Percentiles rank a stretch among this genome's conserved stretches.
phyloP scores from a whole-genome alignment of 2,113 vertebrate genomes.

The Chloropsis hardwickii region DNA sequence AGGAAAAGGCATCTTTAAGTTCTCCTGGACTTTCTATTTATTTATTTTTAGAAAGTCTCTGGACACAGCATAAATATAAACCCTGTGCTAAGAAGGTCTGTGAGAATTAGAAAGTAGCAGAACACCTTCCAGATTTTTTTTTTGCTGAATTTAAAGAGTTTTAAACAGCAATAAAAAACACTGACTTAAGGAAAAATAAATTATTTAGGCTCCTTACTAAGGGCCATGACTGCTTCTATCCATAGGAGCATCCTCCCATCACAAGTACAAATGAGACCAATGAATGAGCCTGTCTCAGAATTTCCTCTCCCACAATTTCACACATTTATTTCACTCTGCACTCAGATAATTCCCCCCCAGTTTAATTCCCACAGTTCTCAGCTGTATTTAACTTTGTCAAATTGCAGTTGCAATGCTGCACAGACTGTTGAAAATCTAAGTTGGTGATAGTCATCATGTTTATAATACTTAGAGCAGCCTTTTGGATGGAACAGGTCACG shows the following conservation, averaged over 20 bases:
- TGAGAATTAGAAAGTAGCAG: not conserved
- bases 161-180: not conserved
- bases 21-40: not conserved
- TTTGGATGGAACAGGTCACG: not conserved
- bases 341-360: not conserved
- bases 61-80: not conserved
- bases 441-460: not conserved
- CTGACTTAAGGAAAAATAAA: not conserved
- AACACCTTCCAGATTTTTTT: not conserved
- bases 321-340: not conserved
- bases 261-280: not conserved
- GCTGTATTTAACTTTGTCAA: not conserved
- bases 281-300: no score
- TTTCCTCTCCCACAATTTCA: not conserved
- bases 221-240: not conserved
- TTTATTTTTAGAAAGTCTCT: not conserved
- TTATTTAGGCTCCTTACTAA: not conserved
- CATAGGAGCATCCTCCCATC: not conserved
- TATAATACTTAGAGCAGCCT: not conserved
- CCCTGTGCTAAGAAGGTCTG: not conserved
- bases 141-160: not conserved
- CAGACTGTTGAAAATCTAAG: rapidly evolving
- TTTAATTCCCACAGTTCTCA: not conserved
- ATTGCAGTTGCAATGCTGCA: not conserved
- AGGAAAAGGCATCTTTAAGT: not conserved